Evolutionary conservation across 2,797 vertebrate genomes (phyloP).

Genomic region (Anisognathus igniventris): DNA sequence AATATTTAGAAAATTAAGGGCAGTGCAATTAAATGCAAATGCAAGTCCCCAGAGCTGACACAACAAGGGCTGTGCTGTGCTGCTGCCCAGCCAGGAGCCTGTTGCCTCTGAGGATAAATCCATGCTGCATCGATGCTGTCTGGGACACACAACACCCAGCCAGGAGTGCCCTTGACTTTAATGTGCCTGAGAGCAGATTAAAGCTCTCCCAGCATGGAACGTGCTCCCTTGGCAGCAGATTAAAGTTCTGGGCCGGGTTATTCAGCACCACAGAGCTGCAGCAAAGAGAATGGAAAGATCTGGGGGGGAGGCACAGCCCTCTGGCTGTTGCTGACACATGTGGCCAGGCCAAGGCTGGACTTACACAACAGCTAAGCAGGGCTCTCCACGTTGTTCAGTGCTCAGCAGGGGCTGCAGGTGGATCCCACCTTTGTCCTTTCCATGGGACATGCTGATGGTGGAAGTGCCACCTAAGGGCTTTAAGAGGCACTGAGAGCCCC

Average conservation of each 20-base stretch:
- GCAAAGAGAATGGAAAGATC: background rate
- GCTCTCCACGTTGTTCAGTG: fast-evolving
- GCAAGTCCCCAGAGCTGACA: background rate
- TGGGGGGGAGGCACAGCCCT: background rate
- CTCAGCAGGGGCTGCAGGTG: background rate
- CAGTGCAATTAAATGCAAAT: background rate
- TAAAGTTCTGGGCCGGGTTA: fast-evolving
- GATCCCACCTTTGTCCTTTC: background rate
- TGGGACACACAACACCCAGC: background rate
- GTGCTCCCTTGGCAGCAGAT: background rate
- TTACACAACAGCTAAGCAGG: fast-evolving
- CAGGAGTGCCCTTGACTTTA: background rate
- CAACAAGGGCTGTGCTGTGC: fast-evolving
- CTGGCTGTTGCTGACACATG: background rate
- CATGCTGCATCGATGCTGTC: background rate
- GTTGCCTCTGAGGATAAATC: background rate
- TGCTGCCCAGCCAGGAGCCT: background rate
- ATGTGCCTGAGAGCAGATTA: background rate
- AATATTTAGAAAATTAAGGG: background rate
- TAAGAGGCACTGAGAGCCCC: background rate
- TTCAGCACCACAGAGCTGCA: background rate
- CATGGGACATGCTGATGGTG: fast-evolving
- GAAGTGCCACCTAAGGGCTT: background rate
- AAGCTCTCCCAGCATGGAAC: background rate
- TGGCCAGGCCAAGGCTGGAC: background rate